These are phyloP conservation scores for Himantopus leucocephalus DNA, from an alignment of 2,113 vertebrate genomes.

Conservation along the genomic window DNA sequence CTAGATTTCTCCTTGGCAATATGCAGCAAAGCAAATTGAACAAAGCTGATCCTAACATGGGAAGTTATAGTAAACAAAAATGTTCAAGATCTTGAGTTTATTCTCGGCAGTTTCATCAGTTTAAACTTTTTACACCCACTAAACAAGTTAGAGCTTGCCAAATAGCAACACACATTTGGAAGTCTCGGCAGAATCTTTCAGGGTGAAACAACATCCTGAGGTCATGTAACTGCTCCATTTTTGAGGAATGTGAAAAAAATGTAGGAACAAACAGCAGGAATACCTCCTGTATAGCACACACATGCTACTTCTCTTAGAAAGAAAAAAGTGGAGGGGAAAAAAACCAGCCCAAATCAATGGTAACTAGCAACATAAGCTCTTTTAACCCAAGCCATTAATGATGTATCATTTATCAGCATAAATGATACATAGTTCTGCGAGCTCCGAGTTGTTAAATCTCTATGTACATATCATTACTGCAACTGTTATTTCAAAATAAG, in stretches of 20 bases:
- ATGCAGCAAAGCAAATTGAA: neutral
- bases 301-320: neutral
- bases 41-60: neutral
- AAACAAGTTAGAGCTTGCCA: constrained; percentile 25
- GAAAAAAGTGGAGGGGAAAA: rapidly evolving
- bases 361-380: neutral
- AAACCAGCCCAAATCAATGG: neutral
- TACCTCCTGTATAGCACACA: neutral
- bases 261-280: neutral
- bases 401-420: neutral
- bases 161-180: neutral
- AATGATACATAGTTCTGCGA: neutral
- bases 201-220: neutral
- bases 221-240: constrained; percentile 21
- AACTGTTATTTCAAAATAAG: neutral
- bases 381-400: neutral
- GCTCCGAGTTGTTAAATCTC: neutral
- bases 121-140: constrained; percentile 51
- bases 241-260: neutral
- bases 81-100: neutral
- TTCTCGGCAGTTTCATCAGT: neutral
- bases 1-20: neutral
- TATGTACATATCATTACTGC: neutral
- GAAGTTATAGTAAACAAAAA: constrained; percentile 1
- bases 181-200: neutral